Evolutionary conservation across 2,888 invertebrate genomes (phyloP), one percentile per base, ranked within the genome.

Genomic region (Mamestra brassicae): DNA sequence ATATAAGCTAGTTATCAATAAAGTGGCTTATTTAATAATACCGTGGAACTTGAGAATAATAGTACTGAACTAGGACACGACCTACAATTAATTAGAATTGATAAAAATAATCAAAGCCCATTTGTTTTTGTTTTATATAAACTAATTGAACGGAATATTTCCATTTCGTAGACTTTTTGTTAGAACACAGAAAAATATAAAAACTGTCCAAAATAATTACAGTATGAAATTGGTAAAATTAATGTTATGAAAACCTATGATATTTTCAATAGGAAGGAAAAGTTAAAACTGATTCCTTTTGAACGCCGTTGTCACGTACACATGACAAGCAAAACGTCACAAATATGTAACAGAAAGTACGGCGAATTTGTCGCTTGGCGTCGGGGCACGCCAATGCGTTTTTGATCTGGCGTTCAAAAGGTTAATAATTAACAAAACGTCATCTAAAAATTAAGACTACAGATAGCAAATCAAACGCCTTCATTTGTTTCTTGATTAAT

Each of bases 41-140:
- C 34, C 36, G 26, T n/a, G 45, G 34, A n/a, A n/a, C 26, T 58
- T 60, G 11, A 72, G 17, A 60, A 83, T 71, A 61, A 55, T 71
- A 66, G 13, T 42, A 61, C 60, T 55, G 50, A 75, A 71, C 11
- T 72, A 50, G 74, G 8, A 47, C 71, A 57, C 50, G 83, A 68
- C 72, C 61, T 55, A 75, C 58, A 71, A 52, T 45, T 36, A 17
- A 50, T 66, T 61, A 15, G 47, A 71, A 71, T 70, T 70, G 79
- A 80, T 83, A 79, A 74, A 68, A 72, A 74, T 71, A 74, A 76
- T 71, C 71, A 66, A 36, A 65, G 10, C 52, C 38, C 55, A 79
- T 79, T 76, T 42, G 36, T 64, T 54, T 17, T 17, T 8, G 11
- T 77, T 71, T 60, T 66, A 64, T 74, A 34, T 64, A 26, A 68